phyloP scores from a whole-genome alignment of 2,888 invertebrate species.

The Branchellion lobata region DNA sequence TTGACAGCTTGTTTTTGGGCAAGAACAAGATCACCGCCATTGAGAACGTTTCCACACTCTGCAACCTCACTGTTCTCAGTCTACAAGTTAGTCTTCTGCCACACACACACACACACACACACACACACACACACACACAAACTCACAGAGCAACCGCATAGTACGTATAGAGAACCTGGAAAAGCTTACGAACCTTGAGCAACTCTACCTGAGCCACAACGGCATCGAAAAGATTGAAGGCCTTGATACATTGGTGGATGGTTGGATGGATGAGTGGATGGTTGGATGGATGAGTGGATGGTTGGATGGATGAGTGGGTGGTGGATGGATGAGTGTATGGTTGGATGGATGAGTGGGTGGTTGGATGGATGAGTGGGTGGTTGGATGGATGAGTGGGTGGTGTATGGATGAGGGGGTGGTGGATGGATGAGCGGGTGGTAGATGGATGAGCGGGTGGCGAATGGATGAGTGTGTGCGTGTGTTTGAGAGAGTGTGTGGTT shows the following conservation, averaged over 20 bases:
- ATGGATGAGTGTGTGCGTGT: no score
- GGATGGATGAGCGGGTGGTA: no score
- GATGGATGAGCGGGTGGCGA: no score
- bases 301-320: neutral
- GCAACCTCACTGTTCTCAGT: constrained; percentile 77
- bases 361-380: no score
- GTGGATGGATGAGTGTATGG: neutral
- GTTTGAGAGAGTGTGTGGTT: no score
- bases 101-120: no score
- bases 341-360: no score
- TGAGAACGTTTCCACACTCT: constrained; percentile 75
- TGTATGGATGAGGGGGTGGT: no score
- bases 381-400: no score
- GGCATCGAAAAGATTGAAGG: constrained; percentile 75
- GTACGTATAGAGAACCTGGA: constrained; percentile 82
- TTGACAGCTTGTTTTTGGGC: constrained; percentile 81
- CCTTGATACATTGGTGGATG: constrained; percentile 66
- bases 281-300: neutral
- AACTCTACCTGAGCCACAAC: constrained; percentile 91
- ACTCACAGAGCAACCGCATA: constrained; percentile 81
- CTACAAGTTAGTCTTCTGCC: constrained; percentile 72
- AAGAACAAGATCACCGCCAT: constrained; percentile 92
- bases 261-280: neutral
- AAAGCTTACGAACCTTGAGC: constrained; percentile 73
- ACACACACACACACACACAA: no score